Conservation (phyloP, 2,113 vertebrate genomes). For the Athene noctua region DNA sequence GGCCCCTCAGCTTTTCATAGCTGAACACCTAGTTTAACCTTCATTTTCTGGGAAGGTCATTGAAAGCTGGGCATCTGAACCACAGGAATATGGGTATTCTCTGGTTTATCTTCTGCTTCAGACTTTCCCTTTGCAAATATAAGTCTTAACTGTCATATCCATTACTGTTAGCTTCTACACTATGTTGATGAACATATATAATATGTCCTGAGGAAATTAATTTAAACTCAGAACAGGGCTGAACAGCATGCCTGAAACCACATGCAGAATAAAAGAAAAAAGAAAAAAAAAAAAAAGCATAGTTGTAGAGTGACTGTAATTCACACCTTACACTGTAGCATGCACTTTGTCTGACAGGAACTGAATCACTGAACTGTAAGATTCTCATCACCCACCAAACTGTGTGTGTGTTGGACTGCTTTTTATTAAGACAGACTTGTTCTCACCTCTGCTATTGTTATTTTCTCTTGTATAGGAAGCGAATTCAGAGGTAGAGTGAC, state of each 20-base stretch:
- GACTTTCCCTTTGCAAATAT: background rate
- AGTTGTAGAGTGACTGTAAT: background rate
- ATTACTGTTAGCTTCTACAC: background rate
- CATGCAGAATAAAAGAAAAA: background rate
- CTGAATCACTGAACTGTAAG: background rate
- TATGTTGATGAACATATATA: background rate
- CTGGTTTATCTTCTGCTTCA: background rate
- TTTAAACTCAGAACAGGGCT: background rate
- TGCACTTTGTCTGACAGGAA: accelerated
- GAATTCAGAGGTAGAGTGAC: slow-evolving; percentile 50
- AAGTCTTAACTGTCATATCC: background rate
- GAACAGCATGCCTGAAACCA: background rate
- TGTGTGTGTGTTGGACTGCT: background rate
- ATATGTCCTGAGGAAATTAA: background rate
- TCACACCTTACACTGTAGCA: background rate
- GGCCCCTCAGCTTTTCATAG: background rate
- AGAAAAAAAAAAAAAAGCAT: background rate
- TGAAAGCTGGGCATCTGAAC: background rate
- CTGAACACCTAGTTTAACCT: background rate
- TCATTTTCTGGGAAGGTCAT: background rate
- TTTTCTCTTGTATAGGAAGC: slow-evolving; percentile 62
- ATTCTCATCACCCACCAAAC: background rate
- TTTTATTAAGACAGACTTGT: background rate
- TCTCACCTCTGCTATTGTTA: slow-evolving; percentile 62
- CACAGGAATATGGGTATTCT: background rate